Base-by-base conservation (phyloP, 2,888 invertebrate species). In the Myathropa florea region DNA sequence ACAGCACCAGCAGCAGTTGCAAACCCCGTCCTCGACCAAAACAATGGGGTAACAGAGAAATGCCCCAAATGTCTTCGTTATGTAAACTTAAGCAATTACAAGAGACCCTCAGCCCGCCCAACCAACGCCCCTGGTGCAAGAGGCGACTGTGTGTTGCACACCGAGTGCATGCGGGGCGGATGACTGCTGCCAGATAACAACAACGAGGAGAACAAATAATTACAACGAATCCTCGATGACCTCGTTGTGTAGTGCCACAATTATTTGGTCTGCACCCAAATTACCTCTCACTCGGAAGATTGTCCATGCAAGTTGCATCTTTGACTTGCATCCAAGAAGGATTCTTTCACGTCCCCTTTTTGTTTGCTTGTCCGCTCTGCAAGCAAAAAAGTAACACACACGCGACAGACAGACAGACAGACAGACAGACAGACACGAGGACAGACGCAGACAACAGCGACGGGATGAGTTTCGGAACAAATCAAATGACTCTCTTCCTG, bases 251-350 rank as follows among this genome's bases (percentile, higher is more conserved):
- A 83, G 75, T 83, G 78, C 79, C 78, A 82, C 83, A 79, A 83
- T 86, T 86, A 83, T 86, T 86, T 83, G 86, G 86, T 86, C 78
- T 75, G 83, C 86, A 83, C 83, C 86, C 86, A 86, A 83, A 86
- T 86, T 86, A 86, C 86, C 83, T 86, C 46, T 46, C 86, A 78
- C 78, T 86, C 55, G 57, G 53, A 83, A 83, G 86, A 83, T 78
- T 78, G 73, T 77, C 81, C 76, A 67, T 84, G 67, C 81, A 81
- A 81, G 65, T 82, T 68, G 82, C 72, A 85, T 82, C 85, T 85
- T 85, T 85, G 85, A 85, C 73, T 83, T 77, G n/a, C 23, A 79
- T 86, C 83, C 86, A 86, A 86, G 83, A 79, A 70, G 39, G 46
- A 18, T 18, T n/a, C 18, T 70, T 65, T 71, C 21, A 57, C 59